Conservation (phyloP, 2,113 vertebrate species). For the Chamaetylas fuelleborni region DNA sequence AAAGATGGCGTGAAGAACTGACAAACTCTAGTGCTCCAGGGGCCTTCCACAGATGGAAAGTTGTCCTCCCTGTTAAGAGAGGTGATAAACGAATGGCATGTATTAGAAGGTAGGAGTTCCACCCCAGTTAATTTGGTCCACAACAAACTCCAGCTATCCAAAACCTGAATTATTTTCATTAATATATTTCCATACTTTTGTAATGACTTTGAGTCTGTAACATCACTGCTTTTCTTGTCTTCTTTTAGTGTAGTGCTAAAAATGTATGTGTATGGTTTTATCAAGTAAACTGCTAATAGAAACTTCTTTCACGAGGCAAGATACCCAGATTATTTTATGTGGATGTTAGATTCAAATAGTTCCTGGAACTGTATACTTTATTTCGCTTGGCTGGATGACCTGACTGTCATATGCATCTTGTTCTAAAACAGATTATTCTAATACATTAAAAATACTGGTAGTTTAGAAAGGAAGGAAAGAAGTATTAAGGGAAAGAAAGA, state of each 20-base stretch:
- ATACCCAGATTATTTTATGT: background rate
- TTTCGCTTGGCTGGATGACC: background rate
- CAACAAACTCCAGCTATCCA: background rate
- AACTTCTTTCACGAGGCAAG: background rate
- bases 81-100: conserved; percentile 74
- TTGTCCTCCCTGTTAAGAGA: conserved; percentile 78
- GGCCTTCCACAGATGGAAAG: conserved; percentile 92
- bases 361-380: background rate
- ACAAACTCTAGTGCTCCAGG: conserved; percentile 75
- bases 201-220: background rate
- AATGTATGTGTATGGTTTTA: accelerated
- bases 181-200: background rate
- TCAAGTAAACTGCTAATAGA: background rate
- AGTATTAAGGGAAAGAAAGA: background rate
- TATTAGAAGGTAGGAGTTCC: conserved; percentile 82
- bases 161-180: background rate
- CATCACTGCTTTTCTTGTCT: background rate
- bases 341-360: background rate
- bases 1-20: conserved; percentile 81
- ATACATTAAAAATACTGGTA: background rate
- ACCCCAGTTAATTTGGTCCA: background rate
- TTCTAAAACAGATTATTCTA: background rate
- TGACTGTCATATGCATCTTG: background rate
- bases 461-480: background rate
- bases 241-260: background rate